Evolutionary conservation across 1,140 invertebrate genomes (phyloP), one percentile per base, ranked within the genome.

Genomic region (Nasonia giraulti): DNA sequence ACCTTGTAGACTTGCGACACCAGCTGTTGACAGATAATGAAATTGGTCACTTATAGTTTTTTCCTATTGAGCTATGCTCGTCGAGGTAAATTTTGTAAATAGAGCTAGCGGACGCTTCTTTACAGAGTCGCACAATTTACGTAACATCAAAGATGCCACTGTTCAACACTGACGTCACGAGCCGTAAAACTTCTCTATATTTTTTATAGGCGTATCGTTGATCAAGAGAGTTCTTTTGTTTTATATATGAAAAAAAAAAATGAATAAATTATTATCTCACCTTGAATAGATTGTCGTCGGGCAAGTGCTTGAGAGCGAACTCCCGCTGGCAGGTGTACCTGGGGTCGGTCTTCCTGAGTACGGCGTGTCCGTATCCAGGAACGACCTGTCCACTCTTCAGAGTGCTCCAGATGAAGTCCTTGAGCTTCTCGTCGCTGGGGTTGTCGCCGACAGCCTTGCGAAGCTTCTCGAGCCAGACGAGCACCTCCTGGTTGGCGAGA

Each of bases 341-440:
- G 50, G 98, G 98, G 94, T 99, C 98, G 86, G 98, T 99, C 93
- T 99, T 99, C 83, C 98, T 95, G 20, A 99, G 95, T 4, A 99
- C 98, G 89, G 98, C 98, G 91, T 99, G 98, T 11, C 98, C 98
- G 91, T 99, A 99, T 37, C 98, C 98, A 80, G 98, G 98, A 40
- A 99, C 97, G 62, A 99, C 98, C 93, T 98, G 97, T 87, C 98
- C 98, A 73, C 96, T 96, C 93, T 99, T 99, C 17, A 99, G 94
- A 0, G 98, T 98, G 90, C 98, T 98, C 96, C 97, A 97, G 89
- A 99, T 97, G 93, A 98, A 99, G 17, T 99, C 97, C 91, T 97
- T 97, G 17, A 99, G 93, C 85, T 98, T 95, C 0, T 99, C 97
- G 91, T 99, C 97, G 27, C 95, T 96, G 27, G 97, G 96, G 88